phyloP scores from a whole-genome alignment of 1,140 invertebrate species.

The Chymomyza costata region DNA sequence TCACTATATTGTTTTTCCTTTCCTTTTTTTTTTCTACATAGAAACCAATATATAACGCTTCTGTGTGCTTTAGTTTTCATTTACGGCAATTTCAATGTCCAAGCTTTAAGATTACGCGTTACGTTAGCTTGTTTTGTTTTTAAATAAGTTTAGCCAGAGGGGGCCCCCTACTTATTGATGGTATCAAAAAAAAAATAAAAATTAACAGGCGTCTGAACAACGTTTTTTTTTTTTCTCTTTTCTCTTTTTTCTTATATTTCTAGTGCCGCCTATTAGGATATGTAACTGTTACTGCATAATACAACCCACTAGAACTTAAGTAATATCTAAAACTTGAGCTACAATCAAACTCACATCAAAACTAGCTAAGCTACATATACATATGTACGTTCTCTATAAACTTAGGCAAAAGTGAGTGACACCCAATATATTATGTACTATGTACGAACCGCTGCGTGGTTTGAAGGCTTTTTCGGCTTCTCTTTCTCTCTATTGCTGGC shows the following conservation, averaged over 20 bases:
- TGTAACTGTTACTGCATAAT: constrained; percentile 72
- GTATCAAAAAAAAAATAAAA: background rate
- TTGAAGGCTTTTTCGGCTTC: constrained; percentile 38
- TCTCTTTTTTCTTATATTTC: constrained; percentile 71
- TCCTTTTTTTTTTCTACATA: background rate
- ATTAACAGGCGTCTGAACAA: constrained; percentile 52
- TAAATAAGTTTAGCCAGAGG: background rate
- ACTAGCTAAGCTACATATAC: too few species aligned
- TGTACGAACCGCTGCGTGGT: too few species aligned
- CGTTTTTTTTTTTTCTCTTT: constrained; percentile 59
- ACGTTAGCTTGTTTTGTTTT: too few species aligned
- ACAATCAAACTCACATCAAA: constrained; percentile 31
- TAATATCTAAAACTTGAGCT: constrained; percentile 38
- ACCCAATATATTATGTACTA: too few species aligned
- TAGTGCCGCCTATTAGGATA: constrained; percentile 76
- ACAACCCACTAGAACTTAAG: constrained; percentile 64
- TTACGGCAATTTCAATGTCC: too few species aligned
- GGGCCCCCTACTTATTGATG: too few species aligned
- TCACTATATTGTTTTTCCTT: background rate
- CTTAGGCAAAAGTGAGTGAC: constrained; percentile 19
- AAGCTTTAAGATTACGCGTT: too few species aligned
- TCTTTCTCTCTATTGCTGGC: constrained; percentile 18
- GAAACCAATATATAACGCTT: constrained; percentile 11
- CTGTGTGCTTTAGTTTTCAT: background rate
- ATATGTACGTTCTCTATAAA: too few species aligned